Base-by-base conservation (phyloP, 23 tunicate genomes). In the Halocynthia roretzi region DNA sequence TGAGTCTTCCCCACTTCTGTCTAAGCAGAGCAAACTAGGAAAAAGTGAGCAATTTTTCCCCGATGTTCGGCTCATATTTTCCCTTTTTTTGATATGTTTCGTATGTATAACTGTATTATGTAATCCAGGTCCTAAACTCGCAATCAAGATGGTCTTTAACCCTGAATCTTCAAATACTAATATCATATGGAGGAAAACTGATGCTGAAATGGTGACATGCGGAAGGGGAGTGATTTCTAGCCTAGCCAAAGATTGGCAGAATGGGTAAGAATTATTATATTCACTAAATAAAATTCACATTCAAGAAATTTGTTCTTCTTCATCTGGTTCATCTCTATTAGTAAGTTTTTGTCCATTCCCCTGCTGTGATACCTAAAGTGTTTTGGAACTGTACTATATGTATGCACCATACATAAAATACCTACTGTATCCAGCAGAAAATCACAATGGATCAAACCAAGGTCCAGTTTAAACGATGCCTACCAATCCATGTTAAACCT, bases 71-170 rank as follows among this genome's bases (percentile, higher is more conserved):
- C 44, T 31, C 44, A 31, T 31, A 31, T 31, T 31, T 31, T 31
- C 44, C 44, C 44, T 4, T 31, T 4, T 31, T 31, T 31, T 31
- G n/a, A n/a, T n/a, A n/a, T n/a, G n/a, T n/a, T n/a, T n/a, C n/a
- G n/a, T n/a, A 1, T 58, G 17, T 14, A 2, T 20, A 20, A 20
- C 9, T 65, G 70, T 48, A 65, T 5, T 20, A 65, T 65, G 48
- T 20, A 31, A 31, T 31, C 44, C 44, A 31, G 44, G 44, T 31
- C 44, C 44, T 0, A 12, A 74, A 1, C 17, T 74, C 31, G 78
- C 78, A 17, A 53, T 74, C 9, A 74, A 74, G 67, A 74, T 74
- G 78, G 56, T 74, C 10, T 74, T 74, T n/a, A 74, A 74, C 31
- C 52, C 19, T 5, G 14, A 53, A 12, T 74, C 78, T 17, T 74